Base-by-base conservation (phyloP, 2,113 vertebrate genomes). In the Paramisgurnus dabryanus region DNA sequence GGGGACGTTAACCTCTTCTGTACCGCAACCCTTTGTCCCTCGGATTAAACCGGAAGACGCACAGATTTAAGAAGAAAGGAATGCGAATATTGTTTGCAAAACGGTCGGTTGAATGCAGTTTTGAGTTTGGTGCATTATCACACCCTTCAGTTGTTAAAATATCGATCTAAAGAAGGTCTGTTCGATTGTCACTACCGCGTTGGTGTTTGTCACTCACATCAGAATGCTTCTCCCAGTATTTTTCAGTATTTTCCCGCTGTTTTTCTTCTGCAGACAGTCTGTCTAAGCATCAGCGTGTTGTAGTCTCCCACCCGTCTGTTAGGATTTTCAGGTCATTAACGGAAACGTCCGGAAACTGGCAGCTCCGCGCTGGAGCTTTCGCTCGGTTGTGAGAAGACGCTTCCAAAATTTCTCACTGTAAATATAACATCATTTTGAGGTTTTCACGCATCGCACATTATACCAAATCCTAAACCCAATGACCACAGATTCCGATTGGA, bases 231-330 rank as follows among this genome's bases (percentile, higher is more conserved):
- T 70, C 41, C 61, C 57, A 8, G 40, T 13, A 74, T 74, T 80
- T 58, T 57, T 57, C 70, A 55, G 22, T 63, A 22, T 75, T 76
- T 81, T 55, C 80, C 27, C 65, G 22, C 65, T 34, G n/a, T 81
- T 76, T 77, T 76, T 78, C 67, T 53, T 72, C 71, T 11, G 74
- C 34, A 58, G 69, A 81, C 79, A 80, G 64, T 81, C 79, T 79
- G 83, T 81, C 75, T 67, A 78, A 84, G 80, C 55, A 49, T 75
- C 79, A 78, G 82, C 60, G 39, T 76, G 82, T 73, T 84, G 79
- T 68, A 61, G 45, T 74, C 66, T 68, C 76, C 78, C 68, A 27
- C 64, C 80, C 60, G 74, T 77, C 74, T 78, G 83, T 58, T 73
- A 27, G 66, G 80, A 75, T 76, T 81, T 76, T 76, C 76, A 61